phyloP scores from a whole-genome alignment of 2,113 vertebrate species.

The Malurus melanocephalus region DNA sequence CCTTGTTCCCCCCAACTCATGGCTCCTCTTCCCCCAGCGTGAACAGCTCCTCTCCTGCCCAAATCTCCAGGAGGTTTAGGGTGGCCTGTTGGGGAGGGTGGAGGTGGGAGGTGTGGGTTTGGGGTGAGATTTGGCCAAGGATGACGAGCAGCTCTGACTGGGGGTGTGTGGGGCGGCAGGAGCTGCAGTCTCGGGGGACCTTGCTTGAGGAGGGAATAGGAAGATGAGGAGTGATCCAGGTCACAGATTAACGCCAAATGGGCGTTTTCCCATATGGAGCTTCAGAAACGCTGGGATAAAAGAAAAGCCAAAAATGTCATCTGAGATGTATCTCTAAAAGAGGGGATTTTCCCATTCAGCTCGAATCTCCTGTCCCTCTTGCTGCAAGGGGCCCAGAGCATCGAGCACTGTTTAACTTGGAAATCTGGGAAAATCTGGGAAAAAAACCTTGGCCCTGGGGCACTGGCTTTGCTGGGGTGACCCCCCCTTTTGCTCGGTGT shows the following conservation, averaged over 20 bases:
- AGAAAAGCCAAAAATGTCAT: neutral
- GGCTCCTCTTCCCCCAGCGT: neutral
- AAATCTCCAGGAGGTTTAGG: neutral
- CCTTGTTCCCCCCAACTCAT: neutral
- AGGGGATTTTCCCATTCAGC: neutral
- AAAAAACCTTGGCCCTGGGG: neutral
- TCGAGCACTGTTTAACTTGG: neutral
- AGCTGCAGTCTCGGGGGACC: neutral
- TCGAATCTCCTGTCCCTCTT: neutral
- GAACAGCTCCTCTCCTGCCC: fast-evolving
- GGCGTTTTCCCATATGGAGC: neutral
- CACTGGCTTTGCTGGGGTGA: neutral
- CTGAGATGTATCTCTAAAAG: neutral
- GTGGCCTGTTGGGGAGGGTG: neutral
- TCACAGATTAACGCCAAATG: neutral
- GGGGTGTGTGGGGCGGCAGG: neutral
- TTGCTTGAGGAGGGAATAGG: neutral
- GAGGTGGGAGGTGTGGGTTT: neutral
- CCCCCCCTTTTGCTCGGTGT: neutral
- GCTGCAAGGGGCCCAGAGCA: neutral
- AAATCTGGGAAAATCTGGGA: neutral
- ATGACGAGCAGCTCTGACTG: neutral
- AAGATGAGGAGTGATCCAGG: neutral
- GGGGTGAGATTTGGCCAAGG: neutral
- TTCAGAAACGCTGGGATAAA: neutral